A percentile compares a stretch with the other conserved stretches of the same genome.
Conservation (phyloP, 1,140 invertebrate species). For the Copidosoma floridanum region DNA sequence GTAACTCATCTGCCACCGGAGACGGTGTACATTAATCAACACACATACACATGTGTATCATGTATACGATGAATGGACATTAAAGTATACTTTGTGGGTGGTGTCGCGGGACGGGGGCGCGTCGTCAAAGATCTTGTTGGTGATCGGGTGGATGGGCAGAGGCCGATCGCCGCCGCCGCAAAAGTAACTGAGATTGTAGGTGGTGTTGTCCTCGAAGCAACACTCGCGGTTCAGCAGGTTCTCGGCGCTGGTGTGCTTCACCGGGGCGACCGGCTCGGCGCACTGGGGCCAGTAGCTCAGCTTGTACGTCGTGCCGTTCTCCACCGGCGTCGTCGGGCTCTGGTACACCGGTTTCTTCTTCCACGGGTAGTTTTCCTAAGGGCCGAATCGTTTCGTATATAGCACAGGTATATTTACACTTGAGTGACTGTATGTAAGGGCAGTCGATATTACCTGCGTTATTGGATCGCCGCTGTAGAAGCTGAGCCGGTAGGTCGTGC, state of each 20-base stretch:
- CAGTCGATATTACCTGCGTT: constrained; percentile 33
- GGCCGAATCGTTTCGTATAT: too few relatives aligned
- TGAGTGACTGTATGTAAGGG: too few relatives aligned
- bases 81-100: constrained; percentile 37
- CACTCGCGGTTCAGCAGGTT: constrained; percentile 37
- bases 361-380: constrained; percentile 41
- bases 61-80: neutral
- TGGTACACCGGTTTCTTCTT: constrained; percentile 34
- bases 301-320: constrained; percentile 58
- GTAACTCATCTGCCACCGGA: constrained; percentile 50
- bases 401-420: too few relatives aligned
- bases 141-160: constrained; percentile 32
- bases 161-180: constrained; percentile 38
- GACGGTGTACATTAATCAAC: too few relatives aligned
- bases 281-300: constrained; percentile 56
- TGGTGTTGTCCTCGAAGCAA: constrained; percentile 47
- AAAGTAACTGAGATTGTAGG: constrained; percentile 50
- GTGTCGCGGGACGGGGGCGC: constrained; percentile 47
- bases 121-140: constrained; percentile 32
- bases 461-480: constrained; percentile 33
- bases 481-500: constrained; percentile 48
- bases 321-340: constrained; percentile 51
- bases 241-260: constrained; percentile 32
- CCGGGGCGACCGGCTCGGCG: constrained; percentile 31
- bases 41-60: too few relatives aligned